A percentile compares a stretch with the other conserved stretches of the same genome.
phyloP scores from a whole-genome alignment of 2,797 vertebrate species.

The Hyperoplus lanceolatus region DNA sequence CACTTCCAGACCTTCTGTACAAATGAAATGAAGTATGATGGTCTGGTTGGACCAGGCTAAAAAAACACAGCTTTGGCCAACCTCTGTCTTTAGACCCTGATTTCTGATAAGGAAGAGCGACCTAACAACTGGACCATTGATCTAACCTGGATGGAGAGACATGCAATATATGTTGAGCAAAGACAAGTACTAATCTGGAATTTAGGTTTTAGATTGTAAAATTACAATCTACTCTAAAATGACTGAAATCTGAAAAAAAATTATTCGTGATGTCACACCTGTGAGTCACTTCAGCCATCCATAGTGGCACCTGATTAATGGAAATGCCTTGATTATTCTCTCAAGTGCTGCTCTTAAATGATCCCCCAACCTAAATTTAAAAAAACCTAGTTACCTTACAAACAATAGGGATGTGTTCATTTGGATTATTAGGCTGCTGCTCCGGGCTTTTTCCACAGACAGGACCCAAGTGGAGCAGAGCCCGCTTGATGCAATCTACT shows the following conservation, averaged over 20 bases:
- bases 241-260: not conserved
- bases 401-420: conserved; percentile 64
- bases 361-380: conserved; percentile 6
- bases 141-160: not conserved
- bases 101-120: not conserved
- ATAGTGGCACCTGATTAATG: not conserved
- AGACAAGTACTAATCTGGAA: not conserved
- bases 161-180: not conserved
- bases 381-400: conserved; percentile 2
- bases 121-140: no score
- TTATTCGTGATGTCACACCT: not conserved
- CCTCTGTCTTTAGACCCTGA: not conserved
- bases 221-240: conserved; percentile 4
- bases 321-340: not conserved
- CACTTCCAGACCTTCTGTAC: no score
- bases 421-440: conserved; percentile 69
- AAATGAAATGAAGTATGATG: no score
- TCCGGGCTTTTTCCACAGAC: conserved; percentile 59
- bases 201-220: conserved; percentile 2
- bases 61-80: no score
- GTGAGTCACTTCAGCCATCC: not conserved
- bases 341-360: conserved; percentile 9
- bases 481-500: conserved; percentile 76
- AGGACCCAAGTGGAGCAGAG: conserved; percentile 66
- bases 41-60: no score